Percentiles rank a stretch among this genome's conserved stretches.
Evolutionary conservation across 2,888 invertebrate species (phyloP).

Genomic region (Volucella zonaria): DNA sequence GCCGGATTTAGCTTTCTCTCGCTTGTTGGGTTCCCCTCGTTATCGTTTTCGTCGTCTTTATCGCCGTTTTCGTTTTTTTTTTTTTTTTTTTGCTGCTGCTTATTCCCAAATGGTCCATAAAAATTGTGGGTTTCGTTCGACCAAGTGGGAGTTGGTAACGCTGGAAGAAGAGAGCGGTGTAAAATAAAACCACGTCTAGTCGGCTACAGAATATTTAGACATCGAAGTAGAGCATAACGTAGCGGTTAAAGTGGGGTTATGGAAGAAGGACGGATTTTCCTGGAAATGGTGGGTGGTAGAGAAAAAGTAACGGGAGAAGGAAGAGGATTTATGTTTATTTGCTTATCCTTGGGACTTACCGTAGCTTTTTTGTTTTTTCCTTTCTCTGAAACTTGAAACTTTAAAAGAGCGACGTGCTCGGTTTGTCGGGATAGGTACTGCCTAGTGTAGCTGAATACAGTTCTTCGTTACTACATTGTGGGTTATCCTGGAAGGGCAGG

Average conservation of each 20-base stretch:
- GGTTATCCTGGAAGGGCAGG: background rate
- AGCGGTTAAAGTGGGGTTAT: background rate
- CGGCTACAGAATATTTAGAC: slow-evolving; percentile 44
- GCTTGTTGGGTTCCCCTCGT: background rate
- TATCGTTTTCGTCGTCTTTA: too few relatives aligned
- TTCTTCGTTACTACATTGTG: slow-evolving; percentile 37
- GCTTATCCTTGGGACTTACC: slow-evolving; percentile 39
- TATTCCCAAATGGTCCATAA: slow-evolving; percentile 34
- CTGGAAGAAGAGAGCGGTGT: background rate
- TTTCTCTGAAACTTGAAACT: slow-evolving; percentile 16
- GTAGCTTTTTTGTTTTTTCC: background rate
- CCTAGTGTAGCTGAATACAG: slow-evolving; percentile 45
- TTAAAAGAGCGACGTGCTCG: slow-evolving; percentile 5
- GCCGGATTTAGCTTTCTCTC: background rate
- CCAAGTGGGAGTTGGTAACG: background rate
- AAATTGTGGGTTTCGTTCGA: background rate
- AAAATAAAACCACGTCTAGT: slow-evolving; percentile 32
- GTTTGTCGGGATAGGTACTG: slow-evolving; percentile 3
- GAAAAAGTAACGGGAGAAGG: background rate
- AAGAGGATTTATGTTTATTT: slow-evolving; percentile 55
- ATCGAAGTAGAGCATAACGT: slow-evolving; percentile 13
- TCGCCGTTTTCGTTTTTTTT: too few relatives aligned
- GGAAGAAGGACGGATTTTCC: too few relatives aligned
- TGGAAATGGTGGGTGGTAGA: too few relatives aligned
- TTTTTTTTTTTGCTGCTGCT: too few relatives aligned